Percentiles rank a stretch among this genome's conserved stretches.
Conservation (phyloP, 2,113 vertebrate genomes). For the Atrichornis clamosus region DNA sequence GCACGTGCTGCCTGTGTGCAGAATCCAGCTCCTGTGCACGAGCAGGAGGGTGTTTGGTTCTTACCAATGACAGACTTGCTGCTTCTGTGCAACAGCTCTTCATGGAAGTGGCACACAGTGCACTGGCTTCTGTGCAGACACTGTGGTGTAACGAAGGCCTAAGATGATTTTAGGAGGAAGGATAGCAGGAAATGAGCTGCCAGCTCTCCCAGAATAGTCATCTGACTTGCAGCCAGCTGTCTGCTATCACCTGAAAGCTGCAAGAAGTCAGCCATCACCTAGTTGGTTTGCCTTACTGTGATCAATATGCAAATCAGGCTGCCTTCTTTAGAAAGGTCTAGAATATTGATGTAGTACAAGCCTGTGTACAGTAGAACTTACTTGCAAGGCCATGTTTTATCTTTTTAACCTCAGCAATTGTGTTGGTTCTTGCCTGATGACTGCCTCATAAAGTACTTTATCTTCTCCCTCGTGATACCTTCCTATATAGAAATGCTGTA, state of each 20-base stretch:
- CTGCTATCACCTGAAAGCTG: neutral
- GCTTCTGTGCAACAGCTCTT: neutral
- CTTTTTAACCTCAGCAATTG: neutral
- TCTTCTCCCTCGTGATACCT: neutral
- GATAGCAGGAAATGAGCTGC: neutral
- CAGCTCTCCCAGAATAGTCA: neutral
- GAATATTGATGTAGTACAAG: neutral
- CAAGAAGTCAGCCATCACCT: fast-evolving
- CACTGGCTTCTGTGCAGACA: neutral
- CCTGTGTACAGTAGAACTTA: neutral
- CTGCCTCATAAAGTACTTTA: neutral
- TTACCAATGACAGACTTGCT: neutral
- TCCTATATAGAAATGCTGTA: neutral
- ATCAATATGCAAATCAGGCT: neutral
- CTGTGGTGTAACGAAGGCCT: neutral
- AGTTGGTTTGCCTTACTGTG: neutral
- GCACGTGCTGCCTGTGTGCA: neutral
- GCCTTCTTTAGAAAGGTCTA: neutral
- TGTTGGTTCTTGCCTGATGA: neutral
- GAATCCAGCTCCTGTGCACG: neutral
- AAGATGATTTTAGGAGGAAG: neutral
- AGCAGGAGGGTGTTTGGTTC: neutral
- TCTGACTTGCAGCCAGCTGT: neutral
- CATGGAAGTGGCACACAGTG: neutral
- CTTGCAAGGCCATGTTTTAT: neutral